Conservation (phyloP, 2,888 invertebrate genomes). For the Hoplodrina ambigua region DNA sequence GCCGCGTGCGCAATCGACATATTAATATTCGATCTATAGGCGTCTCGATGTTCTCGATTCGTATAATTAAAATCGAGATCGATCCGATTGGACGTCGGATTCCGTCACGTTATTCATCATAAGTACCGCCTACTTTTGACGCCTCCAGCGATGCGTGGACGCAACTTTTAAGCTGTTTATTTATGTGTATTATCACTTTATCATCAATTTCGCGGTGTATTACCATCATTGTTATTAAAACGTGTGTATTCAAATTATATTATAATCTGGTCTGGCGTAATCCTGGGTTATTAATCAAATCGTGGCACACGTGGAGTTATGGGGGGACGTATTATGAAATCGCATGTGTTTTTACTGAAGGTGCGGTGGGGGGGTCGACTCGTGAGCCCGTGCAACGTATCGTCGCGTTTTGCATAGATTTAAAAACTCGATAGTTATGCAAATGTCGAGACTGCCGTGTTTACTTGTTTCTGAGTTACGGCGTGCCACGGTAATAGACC, state of each 20-base stretch:
- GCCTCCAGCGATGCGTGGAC: conserved; percentile 88
- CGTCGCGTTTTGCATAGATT: conserved; percentile 90
- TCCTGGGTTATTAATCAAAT: conserved; percentile 82
- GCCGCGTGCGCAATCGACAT: conserved; percentile 85
- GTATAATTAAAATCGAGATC: conserved; percentile 90
- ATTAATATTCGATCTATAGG: conserved; percentile 89
- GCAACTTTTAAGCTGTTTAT: conserved; percentile 83
- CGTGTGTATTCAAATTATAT: conserved; percentile 70
- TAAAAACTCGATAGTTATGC: conserved; percentile 90
- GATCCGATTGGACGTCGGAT: conserved; percentile 87
- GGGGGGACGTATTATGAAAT: conserved; percentile 81
- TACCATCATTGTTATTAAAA: conserved; percentile 72
- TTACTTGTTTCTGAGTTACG: conserved; percentile 89
- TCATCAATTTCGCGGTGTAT: conserved; percentile 73
- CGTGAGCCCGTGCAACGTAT: conserved; percentile 87
- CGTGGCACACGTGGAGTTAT: conserved; percentile 68
- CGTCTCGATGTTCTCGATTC: conserved; percentile 87
- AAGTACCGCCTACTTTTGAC: conserved; percentile 89
- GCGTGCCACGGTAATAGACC: conserved; percentile 85
- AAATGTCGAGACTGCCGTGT: conserved; percentile 86
- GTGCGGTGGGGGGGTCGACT: conserved; percentile 75
- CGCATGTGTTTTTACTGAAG: conserved; percentile 83
- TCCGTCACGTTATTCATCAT: conserved; percentile 88
- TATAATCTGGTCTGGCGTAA: conserved; percentile 75
- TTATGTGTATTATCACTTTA: conserved; percentile 78